A percentile compares a stretch with the other conserved stretches of the same genome.
phyloP scores from a whole-genome alignment of 1,140 invertebrate genomes.

The Drosophila ananassae region DNA sequence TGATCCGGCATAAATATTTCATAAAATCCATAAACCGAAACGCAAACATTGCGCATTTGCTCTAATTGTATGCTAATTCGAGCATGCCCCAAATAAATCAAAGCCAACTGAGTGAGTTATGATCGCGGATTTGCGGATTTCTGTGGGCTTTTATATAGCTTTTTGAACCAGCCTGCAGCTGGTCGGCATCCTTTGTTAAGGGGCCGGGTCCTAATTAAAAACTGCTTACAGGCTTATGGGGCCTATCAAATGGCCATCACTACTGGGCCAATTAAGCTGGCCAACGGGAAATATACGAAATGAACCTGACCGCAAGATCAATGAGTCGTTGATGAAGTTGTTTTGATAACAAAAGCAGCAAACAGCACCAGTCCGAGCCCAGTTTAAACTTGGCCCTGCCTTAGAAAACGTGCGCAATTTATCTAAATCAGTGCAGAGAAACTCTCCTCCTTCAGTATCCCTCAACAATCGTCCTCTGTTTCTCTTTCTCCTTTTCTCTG shows the following conservation, averaged over 20 bases:
- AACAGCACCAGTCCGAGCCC: slow-evolving; percentile 47
- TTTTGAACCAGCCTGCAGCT: slow-evolving; percentile 17
- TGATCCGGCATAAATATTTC: slow-evolving; percentile 58
- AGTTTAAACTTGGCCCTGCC: slow-evolving; percentile 57
- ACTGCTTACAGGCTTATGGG: slow-evolving; percentile 43
- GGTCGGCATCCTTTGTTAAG: slow-evolving; percentile 62
- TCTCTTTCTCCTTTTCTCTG: slow-evolving; percentile 1
- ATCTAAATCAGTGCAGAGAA: slow-evolving; percentile 79
- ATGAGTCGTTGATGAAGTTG: slow-evolving; percentile 55
- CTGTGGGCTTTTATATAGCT: background rate
- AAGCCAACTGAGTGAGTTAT: slow-evolving; percentile 65
- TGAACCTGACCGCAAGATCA: slow-evolving; percentile 66
- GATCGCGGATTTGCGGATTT: slow-evolving; percentile 25
- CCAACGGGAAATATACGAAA: slow-evolving; percentile 49
- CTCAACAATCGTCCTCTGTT: too few species aligned
- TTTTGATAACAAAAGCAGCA: slow-evolving; percentile 38
- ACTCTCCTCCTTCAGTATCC: slow-evolving; percentile 3
- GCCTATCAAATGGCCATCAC: slow-evolving; percentile 51
- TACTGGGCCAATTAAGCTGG: slow-evolving; percentile 67
- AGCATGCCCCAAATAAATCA: slow-evolving; percentile 67
- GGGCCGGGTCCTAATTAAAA: slow-evolving; percentile 65
- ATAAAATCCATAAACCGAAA: slow-evolving; percentile 60
- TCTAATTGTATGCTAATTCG: slow-evolving; percentile 79
- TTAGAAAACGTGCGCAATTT: slow-evolving; percentile 81
- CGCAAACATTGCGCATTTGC: slow-evolving; percentile 46